These are phyloP conservation scores for Heliconius eleuchia DNA, from an alignment of 1,140 invertebrate species.

Conservation along the genomic window DNA sequence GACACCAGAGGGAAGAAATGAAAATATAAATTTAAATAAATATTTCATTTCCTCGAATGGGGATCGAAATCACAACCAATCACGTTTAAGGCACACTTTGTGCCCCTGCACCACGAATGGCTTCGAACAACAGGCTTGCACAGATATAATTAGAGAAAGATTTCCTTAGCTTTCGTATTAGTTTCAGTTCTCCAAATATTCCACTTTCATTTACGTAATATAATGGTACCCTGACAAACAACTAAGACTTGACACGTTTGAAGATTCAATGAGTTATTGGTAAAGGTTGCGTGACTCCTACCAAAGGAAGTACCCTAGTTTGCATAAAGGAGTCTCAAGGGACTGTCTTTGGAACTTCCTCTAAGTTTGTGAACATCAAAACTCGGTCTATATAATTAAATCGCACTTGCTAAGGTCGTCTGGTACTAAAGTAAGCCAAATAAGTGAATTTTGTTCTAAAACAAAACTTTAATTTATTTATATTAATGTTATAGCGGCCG, in stretches of 20 bases:
- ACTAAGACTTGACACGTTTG: neutral
- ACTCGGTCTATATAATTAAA: conserved; percentile 28
- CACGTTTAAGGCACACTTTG: too few species aligned
- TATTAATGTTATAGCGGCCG: neutral
- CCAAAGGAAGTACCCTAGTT: conserved; percentile 32
- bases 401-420: conserved; percentile 6
- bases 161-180: too few species aligned
- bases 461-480: neutral
- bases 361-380: conserved; percentile 27
- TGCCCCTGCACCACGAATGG: too few species aligned
- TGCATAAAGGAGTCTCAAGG: conserved; percentile 30
- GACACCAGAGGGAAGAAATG: too few species aligned
- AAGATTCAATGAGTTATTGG: conserved; percentile 24
- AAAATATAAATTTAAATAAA: too few species aligned
- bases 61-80: too few species aligned
- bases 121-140: too few species aligned
- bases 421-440: neutral
- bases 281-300: conserved; percentile 25
- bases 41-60: too few species aligned
- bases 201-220: neutral
- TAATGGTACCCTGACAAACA: neutral
- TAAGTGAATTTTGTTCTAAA: neutral
- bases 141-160: too few species aligned
- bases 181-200: neutral
- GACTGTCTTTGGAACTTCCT: conserved; percentile 27